Evolutionary conservation across 2,888 invertebrate species (phyloP).

Genomic region (Brachycybe producta): DNA sequence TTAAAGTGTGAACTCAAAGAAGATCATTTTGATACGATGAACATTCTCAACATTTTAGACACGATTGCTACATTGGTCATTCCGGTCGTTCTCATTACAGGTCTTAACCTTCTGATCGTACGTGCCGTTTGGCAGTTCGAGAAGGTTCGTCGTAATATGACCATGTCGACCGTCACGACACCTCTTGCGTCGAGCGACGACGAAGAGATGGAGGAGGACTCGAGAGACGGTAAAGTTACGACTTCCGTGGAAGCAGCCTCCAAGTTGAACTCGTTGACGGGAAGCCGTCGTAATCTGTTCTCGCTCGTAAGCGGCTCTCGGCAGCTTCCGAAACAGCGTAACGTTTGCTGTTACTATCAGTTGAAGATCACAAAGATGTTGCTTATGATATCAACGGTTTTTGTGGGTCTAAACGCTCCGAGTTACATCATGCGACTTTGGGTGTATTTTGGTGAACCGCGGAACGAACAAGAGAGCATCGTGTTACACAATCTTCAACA

Average conservation of each 20-base stretch:
- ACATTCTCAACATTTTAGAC: conserved; percentile 54
- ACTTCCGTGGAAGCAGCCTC: background rate
- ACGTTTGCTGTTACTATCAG: conserved; percentile 21
- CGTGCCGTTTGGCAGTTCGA: conserved; percentile 42
- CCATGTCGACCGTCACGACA: background rate
- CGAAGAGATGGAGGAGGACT: background rate
- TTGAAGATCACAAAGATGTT: conserved; percentile 58
- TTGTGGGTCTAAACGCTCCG: conserved; percentile 51
- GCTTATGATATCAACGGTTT: conserved; percentile 63
- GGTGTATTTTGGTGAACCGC: background rate
- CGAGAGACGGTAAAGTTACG: background rate
- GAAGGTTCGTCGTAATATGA: conserved; percentile 4
- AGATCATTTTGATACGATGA: conserved; percentile 43
- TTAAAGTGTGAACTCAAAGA: conserved; percentile 38
- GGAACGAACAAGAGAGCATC: background rate
- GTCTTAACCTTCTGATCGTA: conserved; percentile 57
- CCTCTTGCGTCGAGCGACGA: conserved; percentile 3
- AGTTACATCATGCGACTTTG: conserved; percentile 1
- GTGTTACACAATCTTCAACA: conserved; percentile 29
- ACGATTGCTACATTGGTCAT: conserved; percentile 56
- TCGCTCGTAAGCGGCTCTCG: background rate
- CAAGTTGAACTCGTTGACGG: background rate
- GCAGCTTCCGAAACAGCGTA: background rate
- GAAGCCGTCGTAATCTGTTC: background rate
- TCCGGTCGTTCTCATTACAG: conserved; percentile 54